These are phyloP conservation scores for Bombus impatiens DNA, from an alignment of 1,140 invertebrate genomes.

Conservation along the genomic window DNA sequence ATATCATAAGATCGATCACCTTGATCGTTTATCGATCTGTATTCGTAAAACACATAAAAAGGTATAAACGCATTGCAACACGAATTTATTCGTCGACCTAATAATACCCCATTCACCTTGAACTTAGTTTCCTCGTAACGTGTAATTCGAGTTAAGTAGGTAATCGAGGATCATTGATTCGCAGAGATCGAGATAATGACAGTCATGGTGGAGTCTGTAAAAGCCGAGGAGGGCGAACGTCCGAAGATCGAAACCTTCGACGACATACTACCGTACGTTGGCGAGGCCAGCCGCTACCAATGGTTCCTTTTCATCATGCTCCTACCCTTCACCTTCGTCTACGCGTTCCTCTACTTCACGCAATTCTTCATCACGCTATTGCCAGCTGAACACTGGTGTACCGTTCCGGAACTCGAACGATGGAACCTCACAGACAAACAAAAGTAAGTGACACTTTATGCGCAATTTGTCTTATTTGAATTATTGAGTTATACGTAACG, in stretches of 20 bases:
- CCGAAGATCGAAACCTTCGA: slow-evolving; percentile 88
- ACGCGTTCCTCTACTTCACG: slow-evolving; percentile 93
- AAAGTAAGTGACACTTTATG: slow-evolving; percentile 70
- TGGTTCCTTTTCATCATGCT: slow-evolving; percentile 92
- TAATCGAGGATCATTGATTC: slow-evolving; percentile 33
- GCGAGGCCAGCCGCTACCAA: slow-evolving; percentile 94
- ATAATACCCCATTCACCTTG: too few relatives aligned
- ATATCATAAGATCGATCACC: too few relatives aligned
- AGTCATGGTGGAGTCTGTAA: slow-evolving; percentile 71
- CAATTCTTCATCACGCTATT: slow-evolving; percentile 92
- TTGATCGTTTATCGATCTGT: too few relatives aligned
- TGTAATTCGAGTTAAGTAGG: neutral
- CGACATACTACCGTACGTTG: slow-evolving; percentile 91
- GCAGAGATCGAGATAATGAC: slow-evolving; percentile 73
- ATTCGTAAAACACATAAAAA: too few relatives aligned
- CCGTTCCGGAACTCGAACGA: slow-evolving; percentile 85
- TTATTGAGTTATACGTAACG: neutral
- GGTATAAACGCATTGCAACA: too few relatives aligned
- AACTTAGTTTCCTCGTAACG: neutral
- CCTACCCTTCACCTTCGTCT: slow-evolving; percentile 92
- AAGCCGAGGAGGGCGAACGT: slow-evolving; percentile 74
- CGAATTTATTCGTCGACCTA: too few relatives aligned
- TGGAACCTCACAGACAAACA: slow-evolving; percentile 78
- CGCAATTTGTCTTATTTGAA: neutral
- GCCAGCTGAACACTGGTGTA: slow-evolving; percentile 91